These are phyloP conservation scores for Thinocorus orbignyianus DNA, from an alignment of 2,113 vertebrate genomes.

Conservation along the genomic window DNA sequence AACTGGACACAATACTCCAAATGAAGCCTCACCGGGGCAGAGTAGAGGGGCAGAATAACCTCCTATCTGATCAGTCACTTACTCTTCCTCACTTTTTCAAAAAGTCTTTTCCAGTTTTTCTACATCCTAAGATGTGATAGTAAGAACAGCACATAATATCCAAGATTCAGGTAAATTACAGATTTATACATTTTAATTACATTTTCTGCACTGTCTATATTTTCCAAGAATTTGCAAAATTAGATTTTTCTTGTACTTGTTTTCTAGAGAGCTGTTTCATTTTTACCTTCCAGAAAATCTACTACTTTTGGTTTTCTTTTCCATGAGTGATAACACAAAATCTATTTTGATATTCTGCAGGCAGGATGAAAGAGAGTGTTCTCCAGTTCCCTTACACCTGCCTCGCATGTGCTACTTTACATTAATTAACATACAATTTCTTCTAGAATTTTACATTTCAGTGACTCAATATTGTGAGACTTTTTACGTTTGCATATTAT, in stretches of 20 bases:
- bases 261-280: neutral
- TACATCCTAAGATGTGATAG: neutral
- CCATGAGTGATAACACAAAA: neutral
- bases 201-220: neutral
- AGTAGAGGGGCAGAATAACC: too few species aligned
- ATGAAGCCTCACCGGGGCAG: too few species aligned
- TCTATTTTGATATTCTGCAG: neutral
- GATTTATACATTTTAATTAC: neutral
- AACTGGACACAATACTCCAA: too few species aligned
- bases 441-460: neutral
- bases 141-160: neutral
- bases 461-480: neutral
- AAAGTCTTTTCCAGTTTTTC: neutral
- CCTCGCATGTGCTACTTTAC: neutral
- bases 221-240: neutral
- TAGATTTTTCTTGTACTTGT: neutral
- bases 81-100: neutral
- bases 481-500: neutral
- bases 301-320: neutral
- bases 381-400: neutral
- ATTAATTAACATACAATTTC: neutral
- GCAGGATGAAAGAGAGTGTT: neutral
- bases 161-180: neutral
- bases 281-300: neutral
- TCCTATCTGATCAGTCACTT: neutral